Evolutionary conservation across 2,888 invertebrate genomes (phyloP), one percentile per base, ranked within the genome.

Genomic region (Cosmia pyralina): DNA sequence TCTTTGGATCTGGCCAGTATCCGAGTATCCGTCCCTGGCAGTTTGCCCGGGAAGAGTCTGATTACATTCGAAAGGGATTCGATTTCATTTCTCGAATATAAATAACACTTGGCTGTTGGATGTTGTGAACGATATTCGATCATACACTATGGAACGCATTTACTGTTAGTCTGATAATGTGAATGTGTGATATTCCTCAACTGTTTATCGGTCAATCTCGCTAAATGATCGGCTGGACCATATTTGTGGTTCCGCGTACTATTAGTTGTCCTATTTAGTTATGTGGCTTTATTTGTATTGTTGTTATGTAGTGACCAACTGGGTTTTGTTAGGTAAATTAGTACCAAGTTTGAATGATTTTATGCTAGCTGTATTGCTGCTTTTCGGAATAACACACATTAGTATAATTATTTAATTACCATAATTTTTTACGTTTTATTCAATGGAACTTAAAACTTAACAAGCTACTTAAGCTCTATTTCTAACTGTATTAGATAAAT

Each of bases 61-160:
- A 90, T 90, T 89, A 90, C 88, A 89, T 87, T 88, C 75, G 81
- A 86, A 85, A 77, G 73, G 83, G 78, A 82, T 86, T 83, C 81
- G 85, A 89, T 88, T 86, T 85, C 89, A 87, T 89, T 83, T 78
- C 80, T 83, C 80, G 75, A 83, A 81, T 83, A 81, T 84, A 83
- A 84, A 81, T 84, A 83, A 84, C 83, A 82, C 86, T 80, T 74
- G 53, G 55, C n/a, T 81, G 72, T 80, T 75, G 57, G 65, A 11
- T 82, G 70, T 60, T 72, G 52, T 77, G 72, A 50, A 73, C 66
- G 79, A 82, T 83, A 79, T 82, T 79, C 34, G 22, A 59, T 72
- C 22, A 79, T 76, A 53, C 67, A 67, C 62, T 17, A 48, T n/a
- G 10, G 10, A 22, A 28, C 41, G 10, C 19, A 63, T 53, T 60